Evolutionary conservation across 1,140 invertebrate species (phyloP), one percentile per base, ranked within the genome.

Genomic region (Eubasilissa regina): DNA sequence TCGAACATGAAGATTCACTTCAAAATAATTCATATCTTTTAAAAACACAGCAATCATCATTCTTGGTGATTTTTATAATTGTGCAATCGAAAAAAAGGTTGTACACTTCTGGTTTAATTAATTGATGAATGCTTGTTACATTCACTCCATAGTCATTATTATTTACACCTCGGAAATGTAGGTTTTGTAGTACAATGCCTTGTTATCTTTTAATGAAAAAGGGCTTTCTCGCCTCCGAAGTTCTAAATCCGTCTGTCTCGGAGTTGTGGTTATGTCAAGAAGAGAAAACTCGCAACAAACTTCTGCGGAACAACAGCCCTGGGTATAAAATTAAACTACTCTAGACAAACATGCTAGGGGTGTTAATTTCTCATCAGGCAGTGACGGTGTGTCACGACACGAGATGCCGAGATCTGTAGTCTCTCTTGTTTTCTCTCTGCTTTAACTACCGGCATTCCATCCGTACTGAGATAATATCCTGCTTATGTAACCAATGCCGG

Each of bases 231-330:
- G 45, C 47, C 19, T 15, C 47, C 15, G 11, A 70, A 70, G 3
- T 70, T 70, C 15, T n/a, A 70, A 70, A 70, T 70, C 66, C 48
- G 64, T 68, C 43, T 68, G 66, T 70, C 66, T 70, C 25, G 47
- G 66, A 70, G 66, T 70, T 70, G 66, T 51, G 66, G 66, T 70
- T 15, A 13, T 51, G 44, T 68, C 19, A 62, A 70, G 66, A 70
- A 17, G 19, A 21, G 66, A 70, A 68, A 70, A 70, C 48, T 47
- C 21, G 66, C 45, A 25, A 35, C 15, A 47, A 70, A 51, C 47
- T 70, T 70, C 35, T 45, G 17, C 1, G 66, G 21, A 70, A 48
- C 66, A 70, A 51, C 66, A 51, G 9, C 45, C n/a, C 66, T 13
- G 35, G 35, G 35, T 64, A 35, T 35, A 3, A 35, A 35, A 35